A percentile compares a stretch with the other conserved stretches of the same genome.
Evolutionary conservation across 2,888 invertebrate species (phyloP).

Genomic region (Molanna angustata): DNA sequence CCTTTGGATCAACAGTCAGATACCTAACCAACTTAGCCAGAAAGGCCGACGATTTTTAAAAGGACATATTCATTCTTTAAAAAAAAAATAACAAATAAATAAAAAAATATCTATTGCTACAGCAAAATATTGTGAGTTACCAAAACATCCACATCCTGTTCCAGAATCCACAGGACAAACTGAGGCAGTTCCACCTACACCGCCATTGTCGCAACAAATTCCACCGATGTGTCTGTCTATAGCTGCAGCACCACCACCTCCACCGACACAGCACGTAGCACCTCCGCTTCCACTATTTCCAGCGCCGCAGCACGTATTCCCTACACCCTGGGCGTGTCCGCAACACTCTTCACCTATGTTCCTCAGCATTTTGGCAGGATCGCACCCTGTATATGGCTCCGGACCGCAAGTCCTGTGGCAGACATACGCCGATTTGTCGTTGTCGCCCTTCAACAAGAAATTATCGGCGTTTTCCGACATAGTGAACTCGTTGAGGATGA

Average conservation of each 20-base stretch:
- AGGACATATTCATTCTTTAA: no score
- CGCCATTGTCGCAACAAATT: no score
- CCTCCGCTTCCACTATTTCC: background rate
- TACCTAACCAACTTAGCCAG: no score
- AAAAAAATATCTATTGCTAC: no score
- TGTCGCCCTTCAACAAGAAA: slow-evolving; percentile 9
- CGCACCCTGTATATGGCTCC: background rate
- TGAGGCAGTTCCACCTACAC: no score
- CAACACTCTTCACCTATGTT: background rate
- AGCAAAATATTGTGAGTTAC: no score
- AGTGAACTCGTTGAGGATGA: slow-evolving; percentile 15
- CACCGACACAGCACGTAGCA: background rate
- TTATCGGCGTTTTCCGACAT: slow-evolving; percentile 8
- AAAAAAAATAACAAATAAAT: no score
- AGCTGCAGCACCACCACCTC: background rate
- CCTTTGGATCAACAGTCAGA: no score
- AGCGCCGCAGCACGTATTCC: background rate
- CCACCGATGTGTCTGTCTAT: no score
- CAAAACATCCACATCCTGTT: background rate
- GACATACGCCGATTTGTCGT: slow-evolving; percentile 7
- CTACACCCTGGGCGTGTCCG: background rate
- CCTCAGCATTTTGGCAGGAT: background rate
- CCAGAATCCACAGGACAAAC: background rate
- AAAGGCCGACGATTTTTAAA: no score
- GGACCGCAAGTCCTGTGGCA: background rate